Conservation (phyloP, 2,888 invertebrate species). For the Patella caerulea region DNA sequence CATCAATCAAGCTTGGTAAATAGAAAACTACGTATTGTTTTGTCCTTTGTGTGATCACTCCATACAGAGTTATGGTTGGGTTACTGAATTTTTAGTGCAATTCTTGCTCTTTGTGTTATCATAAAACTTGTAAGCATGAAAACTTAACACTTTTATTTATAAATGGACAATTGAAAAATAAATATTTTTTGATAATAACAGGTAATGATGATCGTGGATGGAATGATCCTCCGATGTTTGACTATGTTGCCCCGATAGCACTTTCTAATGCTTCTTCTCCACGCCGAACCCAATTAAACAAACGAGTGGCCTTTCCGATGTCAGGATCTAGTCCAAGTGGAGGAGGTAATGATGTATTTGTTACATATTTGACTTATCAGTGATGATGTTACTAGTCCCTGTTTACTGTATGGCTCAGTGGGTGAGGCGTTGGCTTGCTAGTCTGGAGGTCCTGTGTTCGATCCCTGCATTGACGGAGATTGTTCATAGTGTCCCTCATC, state of each 20-base stretch:
- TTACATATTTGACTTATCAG: not conserved
- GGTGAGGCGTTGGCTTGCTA: no score
- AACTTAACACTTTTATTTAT: not conserved
- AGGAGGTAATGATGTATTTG: not conserved
- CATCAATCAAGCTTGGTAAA: no score
- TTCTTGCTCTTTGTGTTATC: no score
- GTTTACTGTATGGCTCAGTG: no score
- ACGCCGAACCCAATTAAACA: constrained; percentile 57
- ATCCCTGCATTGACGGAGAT: no score
- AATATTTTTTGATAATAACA: constrained; percentile 31
- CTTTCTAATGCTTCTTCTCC: constrained; percentile 41
- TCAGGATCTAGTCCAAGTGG: constrained; percentile 22
- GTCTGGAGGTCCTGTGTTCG: no score
- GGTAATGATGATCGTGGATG: constrained; percentile 68
- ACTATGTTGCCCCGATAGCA: constrained; percentile 44
- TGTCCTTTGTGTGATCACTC: not conserved
- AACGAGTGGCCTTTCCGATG: constrained; percentile 64
- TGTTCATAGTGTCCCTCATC: no score
- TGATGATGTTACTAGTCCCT: no score
- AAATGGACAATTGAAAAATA: not conserved
- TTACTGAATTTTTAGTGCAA: not conserved
- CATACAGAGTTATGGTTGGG: not conserved
- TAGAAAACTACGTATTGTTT: not conserved
- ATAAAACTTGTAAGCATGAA: not conserved
- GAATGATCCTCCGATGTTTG: constrained; percentile 71